Percentiles rank a stretch among this genome's conserved stretches.
Conservation (phyloP, 2,888 invertebrate genomes). For the Pseudeuparius sepicola region DNA sequence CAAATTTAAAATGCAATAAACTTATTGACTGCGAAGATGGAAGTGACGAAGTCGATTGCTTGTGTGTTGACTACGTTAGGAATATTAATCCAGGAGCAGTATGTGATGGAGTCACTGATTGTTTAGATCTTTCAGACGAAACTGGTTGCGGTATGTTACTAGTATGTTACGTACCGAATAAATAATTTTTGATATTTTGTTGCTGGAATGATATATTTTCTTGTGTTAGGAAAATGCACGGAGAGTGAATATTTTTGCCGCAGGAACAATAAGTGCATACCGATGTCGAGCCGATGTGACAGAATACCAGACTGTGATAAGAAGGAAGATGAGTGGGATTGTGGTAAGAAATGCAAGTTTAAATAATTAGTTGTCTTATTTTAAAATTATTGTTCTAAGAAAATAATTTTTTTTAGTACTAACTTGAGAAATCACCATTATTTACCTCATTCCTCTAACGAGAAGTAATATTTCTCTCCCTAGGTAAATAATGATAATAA, state of each 20-base stretch:
- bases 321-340: constrained; percentile 70
- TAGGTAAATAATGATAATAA: too few relatives aligned
- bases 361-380: too few relatives aligned
- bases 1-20: constrained; percentile 54
- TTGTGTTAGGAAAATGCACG: constrained; percentile 49
- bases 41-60: constrained; percentile 65
- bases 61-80: constrained; percentile 58
- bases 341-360: constrained; percentile 48
- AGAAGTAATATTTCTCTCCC: too few relatives aligned
- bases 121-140: constrained; percentile 67
- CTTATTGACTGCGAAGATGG: constrained; percentile 72
- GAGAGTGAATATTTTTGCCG: constrained; percentile 47
- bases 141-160: constrained; percentile 52
- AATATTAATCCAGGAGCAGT: constrained; percentile 45
- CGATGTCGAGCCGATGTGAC: constrained; percentile 53
- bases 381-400: too few relatives aligned
- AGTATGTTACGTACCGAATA: constrained; percentile 1
- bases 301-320: constrained; percentile 51
- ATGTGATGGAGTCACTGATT: constrained; percentile 68
- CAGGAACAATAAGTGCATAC: constrained; percentile 54
- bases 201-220: too few relatives aligned
- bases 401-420: too few relatives aligned
- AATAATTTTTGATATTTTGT: constrained; percentile 8
- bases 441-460: too few relatives aligned
- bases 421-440: too few relatives aligned